Base-by-base conservation (phyloP, 2,888 invertebrate genomes). In the Stenodera caucasica region DNA sequence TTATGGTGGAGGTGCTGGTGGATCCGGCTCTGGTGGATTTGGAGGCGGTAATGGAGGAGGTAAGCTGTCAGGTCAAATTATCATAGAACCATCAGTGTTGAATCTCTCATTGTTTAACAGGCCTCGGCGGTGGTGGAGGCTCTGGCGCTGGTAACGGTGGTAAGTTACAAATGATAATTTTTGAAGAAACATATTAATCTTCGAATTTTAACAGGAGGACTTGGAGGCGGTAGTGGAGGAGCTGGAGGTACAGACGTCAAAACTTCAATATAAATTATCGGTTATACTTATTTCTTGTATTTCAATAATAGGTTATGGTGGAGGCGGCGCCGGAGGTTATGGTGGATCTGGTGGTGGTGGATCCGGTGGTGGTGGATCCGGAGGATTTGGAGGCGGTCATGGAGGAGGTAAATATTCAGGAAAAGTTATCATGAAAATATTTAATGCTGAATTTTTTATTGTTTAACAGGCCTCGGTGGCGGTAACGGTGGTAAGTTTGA, bases 81-180 rank as follows among this genome's bases (percentile, higher is more conserved):
- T n/a, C n/a, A n/a, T n/a, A n/a, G n/a, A n/a, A n/a, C n/a, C n/a
- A n/a, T n/a, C n/a, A n/a, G n/a, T n/a, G n/a, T n/a, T n/a, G n/a
- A n/a, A n/a, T n/a, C n/a, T n/a, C n/a, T n/a, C n/a, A n/a, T n/a
- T n/a, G n/a, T n/a, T n/a, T n/a, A n/a, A n/a, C n/a, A n/a, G n/a
- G n/a, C n/a, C n/a, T n/a, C 5, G 52, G 53, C 3, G 37, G 30
- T 8, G 55, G 18, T n/a, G 59, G 59, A 14, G 54, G 57, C 12
- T 49, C 53, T 32, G 59, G 49, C 26, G 57, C 49, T 12, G 33
- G 51, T 51, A 37, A 35, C 32, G 52, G 57, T 14, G 60, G n/a
- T n/a, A n/a, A n/a, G n/a, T n/a, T n/a, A n/a, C n/a, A n/a, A n/a
- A n/a, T n/a, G n/a, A n/a, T n/a, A n/a, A n/a, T n/a, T n/a, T n/a